Evolutionary conservation across 2,113 vertebrate genomes (phyloP).

Genomic region (Elephas maximus): DNA sequence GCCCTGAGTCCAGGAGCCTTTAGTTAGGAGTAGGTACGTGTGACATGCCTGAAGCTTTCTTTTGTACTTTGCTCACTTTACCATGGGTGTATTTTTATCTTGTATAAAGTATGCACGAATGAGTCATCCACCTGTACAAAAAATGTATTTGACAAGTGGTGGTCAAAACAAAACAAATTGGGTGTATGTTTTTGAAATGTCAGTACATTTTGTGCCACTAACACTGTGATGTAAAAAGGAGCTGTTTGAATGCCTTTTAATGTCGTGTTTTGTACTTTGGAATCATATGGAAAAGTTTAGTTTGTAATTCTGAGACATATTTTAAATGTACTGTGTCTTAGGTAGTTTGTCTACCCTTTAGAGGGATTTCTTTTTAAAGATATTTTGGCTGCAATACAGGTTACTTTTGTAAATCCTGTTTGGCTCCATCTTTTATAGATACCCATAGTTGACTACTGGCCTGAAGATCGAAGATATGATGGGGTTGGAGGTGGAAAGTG

Average conservation of each 20-base stretch:
- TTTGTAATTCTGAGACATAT: constrained; percentile 91
- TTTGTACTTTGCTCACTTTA: constrained; percentile 78
- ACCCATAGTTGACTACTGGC: neutral
- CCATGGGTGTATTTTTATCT: constrained; percentile 83
- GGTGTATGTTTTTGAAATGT: constrained; percentile 87
- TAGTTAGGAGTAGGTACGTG: constrained; percentile 69
- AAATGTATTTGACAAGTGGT: constrained; percentile 82
- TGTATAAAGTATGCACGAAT: constrained; percentile 89
- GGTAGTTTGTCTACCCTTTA: constrained; percentile 68
- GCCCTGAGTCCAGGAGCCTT: constrained; percentile 67
- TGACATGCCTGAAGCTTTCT: constrained; percentile 74
- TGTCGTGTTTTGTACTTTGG: constrained; percentile 90
- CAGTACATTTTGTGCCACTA: constrained; percentile 91
- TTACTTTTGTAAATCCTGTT: constrained; percentile 67
- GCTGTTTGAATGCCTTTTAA: constrained; percentile 88
- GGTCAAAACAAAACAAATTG: constrained; percentile 77
- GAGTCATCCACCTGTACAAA: constrained; percentile 87
- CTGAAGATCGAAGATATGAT: accelerated
- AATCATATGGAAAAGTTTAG: constrained; percentile 84
- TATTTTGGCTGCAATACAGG: constrained; percentile 82
- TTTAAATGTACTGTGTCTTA: constrained; percentile 86
- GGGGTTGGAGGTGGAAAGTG: neutral
- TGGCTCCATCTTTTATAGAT: constrained; percentile 53
- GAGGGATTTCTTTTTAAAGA: constrained; percentile 73
- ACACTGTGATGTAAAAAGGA: constrained; percentile 95